A percentile compares a stretch with the other conserved stretches of the same genome.
These are phyloP conservation scores for Coecobrya sp. DNA, from an alignment of 2,888 invertebrate genomes.

Conservation along the genomic window DNA sequence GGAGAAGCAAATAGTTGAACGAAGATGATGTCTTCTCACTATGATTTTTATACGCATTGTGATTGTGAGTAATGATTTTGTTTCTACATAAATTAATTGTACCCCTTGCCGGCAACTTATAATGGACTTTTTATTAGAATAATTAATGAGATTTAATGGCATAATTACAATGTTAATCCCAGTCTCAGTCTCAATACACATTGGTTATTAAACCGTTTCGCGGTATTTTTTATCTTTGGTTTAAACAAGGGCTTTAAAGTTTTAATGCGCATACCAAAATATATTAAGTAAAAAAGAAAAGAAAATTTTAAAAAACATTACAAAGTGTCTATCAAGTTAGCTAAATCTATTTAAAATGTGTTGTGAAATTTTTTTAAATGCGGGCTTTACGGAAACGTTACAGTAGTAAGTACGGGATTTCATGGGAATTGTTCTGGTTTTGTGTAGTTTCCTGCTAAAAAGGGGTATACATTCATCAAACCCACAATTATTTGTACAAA, in stretches of 20 bases:
- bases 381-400: no score
- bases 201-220: no score
- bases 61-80: background rate
- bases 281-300: no score
- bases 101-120: constrained; percentile 37
- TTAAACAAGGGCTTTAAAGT: no score
- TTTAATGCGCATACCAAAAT: no score
- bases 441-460: background rate
- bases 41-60: background rate
- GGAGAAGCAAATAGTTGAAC: background rate
- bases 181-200: no score
- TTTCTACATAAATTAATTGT: constrained; percentile 52
- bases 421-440: background rate
- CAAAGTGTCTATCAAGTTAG: no score
- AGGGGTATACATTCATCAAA: background rate
- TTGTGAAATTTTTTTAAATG: no score
- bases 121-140: constrained; percentile 68
- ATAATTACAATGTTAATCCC: constrained; percentile 18
- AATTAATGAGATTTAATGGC: constrained; percentile 69
- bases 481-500: background rate
- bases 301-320: no score
- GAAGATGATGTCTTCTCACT: background rate
- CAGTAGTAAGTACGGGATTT: no score
- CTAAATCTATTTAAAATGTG: no score
- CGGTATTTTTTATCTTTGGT: no score